Percentiles rank a stretch among this genome's conserved stretches.
phyloP scores from a whole-genome alignment of 2,113 vertebrate genomes.

The Zosterops pallidus region DNA sequence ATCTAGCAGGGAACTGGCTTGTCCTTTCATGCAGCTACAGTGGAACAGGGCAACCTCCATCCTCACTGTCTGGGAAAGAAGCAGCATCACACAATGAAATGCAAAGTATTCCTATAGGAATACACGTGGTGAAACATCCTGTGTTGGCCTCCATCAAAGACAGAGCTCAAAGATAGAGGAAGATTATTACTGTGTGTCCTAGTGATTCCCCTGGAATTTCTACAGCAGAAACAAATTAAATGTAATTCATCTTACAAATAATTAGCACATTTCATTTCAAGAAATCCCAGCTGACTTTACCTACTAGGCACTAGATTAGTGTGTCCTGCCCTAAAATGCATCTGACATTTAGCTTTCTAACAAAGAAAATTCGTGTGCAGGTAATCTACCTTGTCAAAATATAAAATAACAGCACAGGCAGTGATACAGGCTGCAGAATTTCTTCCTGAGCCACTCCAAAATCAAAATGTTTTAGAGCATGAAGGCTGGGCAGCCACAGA shows the following conservation, averaged over 20 bases:
- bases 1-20: not conserved
- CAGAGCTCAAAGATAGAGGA: not conserved
- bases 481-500: not conserved
- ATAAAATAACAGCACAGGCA: not conserved
- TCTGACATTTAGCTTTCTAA: conserved; percentile 38
- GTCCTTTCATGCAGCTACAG: not conserved
- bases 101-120: not conserved
- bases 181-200: not conserved
- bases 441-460: not conserved
- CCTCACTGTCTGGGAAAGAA: not conserved
- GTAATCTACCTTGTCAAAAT: not conserved
- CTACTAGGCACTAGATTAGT: conserved; percentile 28
- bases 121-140: not conserved
- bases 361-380: not conserved
- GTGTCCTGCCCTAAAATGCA: not conserved
- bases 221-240: conserved; percentile 46
- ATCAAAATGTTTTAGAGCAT: not conserved
- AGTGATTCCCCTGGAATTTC: conserved; percentile 43
- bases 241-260: conserved; percentile 3
- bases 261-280: conserved; percentile 58
- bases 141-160: not conserved
- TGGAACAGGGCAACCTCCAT: not conserved
- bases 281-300: conserved; percentile 55
- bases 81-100: rapidly evolving
- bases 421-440: not conserved